A percentile compares a stretch with the other conserved stretches of the same genome.
phyloP scores from a whole-genome alignment of 2,888 invertebrate genomes.

The Cinara cedri region DNA sequence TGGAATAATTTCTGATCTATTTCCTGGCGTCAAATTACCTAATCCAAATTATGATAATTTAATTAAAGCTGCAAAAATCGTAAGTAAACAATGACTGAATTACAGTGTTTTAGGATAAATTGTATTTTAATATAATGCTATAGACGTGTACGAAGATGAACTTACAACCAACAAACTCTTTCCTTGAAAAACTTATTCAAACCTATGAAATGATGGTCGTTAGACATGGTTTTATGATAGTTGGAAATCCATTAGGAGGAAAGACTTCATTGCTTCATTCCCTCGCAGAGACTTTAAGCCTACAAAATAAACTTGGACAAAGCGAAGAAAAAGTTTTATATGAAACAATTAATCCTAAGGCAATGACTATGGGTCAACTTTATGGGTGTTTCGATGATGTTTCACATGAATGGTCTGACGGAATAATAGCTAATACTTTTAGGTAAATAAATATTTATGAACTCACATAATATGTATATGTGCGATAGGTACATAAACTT shows the following conservation, averaged over 20 bases:
- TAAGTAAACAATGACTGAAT: neutral
- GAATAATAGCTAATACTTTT: conserved; percentile 74
- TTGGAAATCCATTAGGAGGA: conserved; percentile 82
- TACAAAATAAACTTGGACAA: conserved; percentile 66
- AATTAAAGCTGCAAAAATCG: conserved; percentile 28
- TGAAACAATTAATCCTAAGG: conserved; percentile 88
- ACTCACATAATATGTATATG: too few species aligned
- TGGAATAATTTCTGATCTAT: conserved; percentile 89
- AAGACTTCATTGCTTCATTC: conserved; percentile 82
- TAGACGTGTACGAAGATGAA: conserved; percentile 70
- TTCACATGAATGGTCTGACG: conserved; percentile 91
- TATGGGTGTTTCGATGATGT: conserved; percentile 91
- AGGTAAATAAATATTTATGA: conserved; percentile 59
- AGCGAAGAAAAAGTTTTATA: conserved; percentile 71
- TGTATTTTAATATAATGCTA: neutral
- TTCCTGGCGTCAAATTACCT: conserved; percentile 73
- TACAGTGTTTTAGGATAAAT: neutral
- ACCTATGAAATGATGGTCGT: conserved; percentile 95
- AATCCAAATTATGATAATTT: conserved; percentile 33
- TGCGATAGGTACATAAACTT: too few species aligned
- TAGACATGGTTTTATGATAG: conserved; percentile 89
- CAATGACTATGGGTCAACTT: conserved; percentile 89
- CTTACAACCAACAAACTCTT: conserved; percentile 72
- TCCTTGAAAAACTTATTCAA: conserved; percentile 84
- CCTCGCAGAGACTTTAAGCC: conserved; percentile 75